Conservation (phyloP, 2,113 vertebrate genomes). For the Podarcis cretensis region DNA sequence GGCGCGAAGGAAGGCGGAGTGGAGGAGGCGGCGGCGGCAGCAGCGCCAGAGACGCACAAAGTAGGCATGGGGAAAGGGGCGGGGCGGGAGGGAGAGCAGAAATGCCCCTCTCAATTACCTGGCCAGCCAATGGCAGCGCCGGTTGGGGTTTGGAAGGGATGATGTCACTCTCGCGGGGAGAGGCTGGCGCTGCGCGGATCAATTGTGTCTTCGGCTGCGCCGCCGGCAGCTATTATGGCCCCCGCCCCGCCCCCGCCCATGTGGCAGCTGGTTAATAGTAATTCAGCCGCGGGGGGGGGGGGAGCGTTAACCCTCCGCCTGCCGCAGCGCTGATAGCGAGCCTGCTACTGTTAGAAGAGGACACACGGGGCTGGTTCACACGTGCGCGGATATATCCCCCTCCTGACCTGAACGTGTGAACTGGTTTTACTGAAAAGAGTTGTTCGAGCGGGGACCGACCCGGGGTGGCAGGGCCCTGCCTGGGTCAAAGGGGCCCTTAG, state of each 20-base stretch:
- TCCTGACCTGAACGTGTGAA: background rate
- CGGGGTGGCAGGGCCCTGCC: too few relatives aligned
- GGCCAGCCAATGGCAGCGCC: slow-evolving; percentile 30
- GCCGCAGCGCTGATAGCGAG: background rate
- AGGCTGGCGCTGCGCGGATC: background rate
- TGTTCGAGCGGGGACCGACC: background rate
- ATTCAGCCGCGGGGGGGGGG: background rate
- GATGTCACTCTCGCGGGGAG: slow-evolving; percentile 23
- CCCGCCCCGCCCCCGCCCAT: background rate
- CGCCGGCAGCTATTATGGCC: background rate
- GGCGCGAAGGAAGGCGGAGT: background rate
- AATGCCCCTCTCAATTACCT: slow-evolving; percentile 22
- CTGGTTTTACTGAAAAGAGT: background rate
- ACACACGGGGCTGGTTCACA: too few relatives aligned
- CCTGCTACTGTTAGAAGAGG: background rate
- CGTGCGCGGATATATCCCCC: too few relatives aligned
- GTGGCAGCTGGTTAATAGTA: slow-evolving; percentile 13
- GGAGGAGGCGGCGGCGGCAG: too few relatives aligned
- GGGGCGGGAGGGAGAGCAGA: background rate
- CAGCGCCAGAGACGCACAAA: background rate
- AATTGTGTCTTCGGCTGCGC: background rate
- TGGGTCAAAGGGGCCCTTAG: too few relatives aligned
- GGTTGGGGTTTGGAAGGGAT: slow-evolving; percentile 20
- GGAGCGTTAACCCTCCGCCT: background rate
- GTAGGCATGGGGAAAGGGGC: background rate